These are phyloP conservation scores for Spodoptera picta DNA, from an alignment of 2,888 invertebrate species.

Conservation along the genomic window DNA sequence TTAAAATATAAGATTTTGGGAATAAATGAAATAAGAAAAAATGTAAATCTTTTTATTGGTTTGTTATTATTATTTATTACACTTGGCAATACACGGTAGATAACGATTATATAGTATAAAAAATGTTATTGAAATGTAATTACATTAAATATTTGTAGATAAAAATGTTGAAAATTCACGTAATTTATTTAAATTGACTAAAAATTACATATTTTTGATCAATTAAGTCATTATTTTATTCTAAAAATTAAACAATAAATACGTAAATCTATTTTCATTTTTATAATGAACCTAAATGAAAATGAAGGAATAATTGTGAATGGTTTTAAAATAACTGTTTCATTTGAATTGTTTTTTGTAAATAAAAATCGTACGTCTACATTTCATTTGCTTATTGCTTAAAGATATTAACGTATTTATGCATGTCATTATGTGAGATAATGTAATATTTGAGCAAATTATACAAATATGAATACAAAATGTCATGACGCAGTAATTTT, in stretches of 20 bases:
- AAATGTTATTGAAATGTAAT: conserved; percentile 47
- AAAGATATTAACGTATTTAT: background rate
- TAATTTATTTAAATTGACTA: conserved; percentile 25
- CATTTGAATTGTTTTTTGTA: conserved; percentile 3
- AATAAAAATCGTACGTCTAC: conserved; percentile 15
- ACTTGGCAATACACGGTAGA: conserved; percentile 51
- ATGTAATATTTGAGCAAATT: background rate
- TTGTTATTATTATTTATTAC: conserved; percentile 55
- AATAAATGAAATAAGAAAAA: conserved; percentile 31
- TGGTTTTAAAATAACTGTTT: conserved; percentile 5
- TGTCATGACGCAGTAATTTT: conserved; percentile 8
- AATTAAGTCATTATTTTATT: conserved; percentile 19
- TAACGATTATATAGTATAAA: conserved; percentile 52
- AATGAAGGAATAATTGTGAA: conserved; percentile 7
- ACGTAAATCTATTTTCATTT: conserved; percentile 44
- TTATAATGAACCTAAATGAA: conserved; percentile 11
- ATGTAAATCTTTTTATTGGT: conserved; percentile 53
- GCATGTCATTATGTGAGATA: background rate
- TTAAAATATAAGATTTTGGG: background rate
- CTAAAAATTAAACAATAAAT: conserved; percentile 46
- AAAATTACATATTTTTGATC: conserved; percentile 36
- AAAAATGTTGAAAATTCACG: conserved; percentile 32
- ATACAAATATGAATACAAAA: conserved; percentile 33
- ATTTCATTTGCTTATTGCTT: conserved; percentile 16
- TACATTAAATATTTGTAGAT: conserved; percentile 34